Percentiles rank a stretch among this genome's conserved stretches.
Conservation (phyloP, 1,140 invertebrate species). For the Macrostomum lignano region DNA sequence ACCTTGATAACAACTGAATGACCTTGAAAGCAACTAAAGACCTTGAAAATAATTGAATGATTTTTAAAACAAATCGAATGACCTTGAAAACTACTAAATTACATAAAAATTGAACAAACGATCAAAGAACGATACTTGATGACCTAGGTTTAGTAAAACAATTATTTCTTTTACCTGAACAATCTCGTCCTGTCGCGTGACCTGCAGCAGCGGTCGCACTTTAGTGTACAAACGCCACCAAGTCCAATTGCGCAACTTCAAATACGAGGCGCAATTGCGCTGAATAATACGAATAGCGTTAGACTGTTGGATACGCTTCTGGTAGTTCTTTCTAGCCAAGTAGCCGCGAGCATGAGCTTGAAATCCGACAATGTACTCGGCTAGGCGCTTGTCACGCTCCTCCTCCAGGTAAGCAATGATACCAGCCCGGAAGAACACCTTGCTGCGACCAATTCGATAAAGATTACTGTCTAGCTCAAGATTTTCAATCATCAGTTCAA, state of each 20-base stretch:
- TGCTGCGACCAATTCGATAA: slow-evolving; percentile 83
- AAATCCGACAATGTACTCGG: slow-evolving; percentile 75
- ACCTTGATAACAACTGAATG: no score
- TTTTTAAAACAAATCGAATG: no score
- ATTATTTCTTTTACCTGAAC: slow-evolving; percentile 1
- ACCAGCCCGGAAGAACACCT: slow-evolving; percentile 91
- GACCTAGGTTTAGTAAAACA: no score
- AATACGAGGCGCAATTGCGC: slow-evolving; percentile 82
- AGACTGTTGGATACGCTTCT: slow-evolving; percentile 76
- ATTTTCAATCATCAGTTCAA: slow-evolving; percentile 73
- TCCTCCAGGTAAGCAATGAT: slow-evolving; percentile 92
- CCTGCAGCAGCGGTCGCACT: slow-evolving; percentile 34
- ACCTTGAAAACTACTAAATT: no score
- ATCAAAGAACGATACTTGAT: no score
- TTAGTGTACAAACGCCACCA: slow-evolving; percentile 96
- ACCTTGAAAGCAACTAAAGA: no score
- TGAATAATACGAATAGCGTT: slow-evolving; percentile 96
- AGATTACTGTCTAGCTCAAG: slow-evolving; percentile 79
- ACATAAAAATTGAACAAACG: no score
- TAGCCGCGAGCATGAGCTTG: slow-evolving; percentile 88
- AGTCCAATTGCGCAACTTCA: slow-evolving; percentile 91
- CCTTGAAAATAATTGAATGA: no score
- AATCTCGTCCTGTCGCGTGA: slow-evolving; percentile 74
- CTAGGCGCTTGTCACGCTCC: slow-evolving; percentile 90
- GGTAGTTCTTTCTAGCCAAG: slow-evolving; percentile 52